phyloP scores from a whole-genome alignment of 2,888 invertebrate genomes.

The Cantharis rustica region DNA sequence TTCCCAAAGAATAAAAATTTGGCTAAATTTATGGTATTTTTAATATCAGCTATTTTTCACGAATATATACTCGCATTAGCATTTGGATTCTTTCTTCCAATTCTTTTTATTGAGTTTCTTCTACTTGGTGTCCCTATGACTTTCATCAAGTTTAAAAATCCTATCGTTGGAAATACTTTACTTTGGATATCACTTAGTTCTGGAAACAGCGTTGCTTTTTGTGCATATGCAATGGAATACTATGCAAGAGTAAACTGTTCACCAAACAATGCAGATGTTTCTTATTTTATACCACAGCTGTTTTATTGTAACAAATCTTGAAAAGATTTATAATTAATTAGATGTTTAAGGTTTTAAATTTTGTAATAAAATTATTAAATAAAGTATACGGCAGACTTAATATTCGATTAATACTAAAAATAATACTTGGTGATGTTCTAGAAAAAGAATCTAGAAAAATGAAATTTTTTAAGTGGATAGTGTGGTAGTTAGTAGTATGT shows the following conservation, averaged over 20 bases:
- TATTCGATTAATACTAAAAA: no score
- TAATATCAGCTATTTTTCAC: constrained; percentile 85
- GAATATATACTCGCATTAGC: constrained; percentile 82
- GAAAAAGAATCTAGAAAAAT: no score
- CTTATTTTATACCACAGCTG: constrained; percentile 60
- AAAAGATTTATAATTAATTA: background rate
- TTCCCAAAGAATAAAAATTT: constrained; percentile 56
- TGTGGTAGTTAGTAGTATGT: no score
- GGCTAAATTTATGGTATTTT: constrained; percentile 70
- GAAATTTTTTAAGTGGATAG: no score
- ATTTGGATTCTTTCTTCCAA: constrained; percentile 87
- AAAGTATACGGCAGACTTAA: background rate
- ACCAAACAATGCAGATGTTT: constrained; percentile 52
- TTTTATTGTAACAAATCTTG: constrained; percentile 46
- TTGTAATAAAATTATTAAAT: background rate
- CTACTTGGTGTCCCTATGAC: constrained; percentile 66
- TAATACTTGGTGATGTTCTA: no score
- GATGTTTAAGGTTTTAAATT: background rate
- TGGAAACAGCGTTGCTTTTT: constrained; percentile 78
- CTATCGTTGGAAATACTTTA: constrained; percentile 72
- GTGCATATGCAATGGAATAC: constrained; percentile 84
- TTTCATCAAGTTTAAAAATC: constrained; percentile 58
- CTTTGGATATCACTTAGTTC: constrained; percentile 81
- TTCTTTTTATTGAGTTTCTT: constrained; percentile 78
- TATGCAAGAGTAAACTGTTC: constrained; percentile 80